A percentile compares a stretch with the other conserved stretches of the same genome.
phyloP scores from a whole-genome alignment of 1,140 invertebrate genomes.

The Dendrolimus kikuchii region DNA sequence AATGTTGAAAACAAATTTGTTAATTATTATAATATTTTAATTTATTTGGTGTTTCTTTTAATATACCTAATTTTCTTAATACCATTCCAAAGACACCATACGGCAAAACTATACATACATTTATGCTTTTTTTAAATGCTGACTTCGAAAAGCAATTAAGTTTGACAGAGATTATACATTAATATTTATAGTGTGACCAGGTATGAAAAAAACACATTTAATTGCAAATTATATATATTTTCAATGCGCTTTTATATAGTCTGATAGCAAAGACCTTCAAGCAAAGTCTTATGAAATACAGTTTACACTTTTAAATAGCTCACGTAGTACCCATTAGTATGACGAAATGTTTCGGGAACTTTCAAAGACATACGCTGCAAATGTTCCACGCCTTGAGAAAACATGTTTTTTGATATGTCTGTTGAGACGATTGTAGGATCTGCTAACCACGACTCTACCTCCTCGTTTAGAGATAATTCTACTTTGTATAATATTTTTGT shows the following conservation, averaged over 20 bases:
- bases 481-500: conserved; percentile 72
- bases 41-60: too few relatives aligned
- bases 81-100: too few relatives aligned
- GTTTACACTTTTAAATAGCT: conserved; percentile 70
- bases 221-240: too few relatives aligned
- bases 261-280: conserved; percentile 1
- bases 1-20: too few relatives aligned
- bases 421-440: conserved; percentile 61
- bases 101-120: too few relatives aligned
- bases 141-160: too few relatives aligned
- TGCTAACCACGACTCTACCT: conserved; percentile 63
- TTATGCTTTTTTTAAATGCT: too few relatives aligned
- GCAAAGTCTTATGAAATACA: conserved; percentile 21
- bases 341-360: conserved; percentile 67
- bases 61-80: too few relatives aligned
- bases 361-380: conserved; percentile 70
- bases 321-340: conserved; percentile 70
- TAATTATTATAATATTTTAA: too few relatives aligned
- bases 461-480: conserved; percentile 41
- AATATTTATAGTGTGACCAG: too few relatives aligned
- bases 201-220: too few relatives aligned
- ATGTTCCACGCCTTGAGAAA: conserved; percentile 61
- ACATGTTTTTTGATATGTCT: conserved; percentile 73
- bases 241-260: not conserved
- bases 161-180: too few relatives aligned